phyloP scores from a whole-genome alignment of 2,888 invertebrate species.

The Melinaea marsaeus region DNA sequence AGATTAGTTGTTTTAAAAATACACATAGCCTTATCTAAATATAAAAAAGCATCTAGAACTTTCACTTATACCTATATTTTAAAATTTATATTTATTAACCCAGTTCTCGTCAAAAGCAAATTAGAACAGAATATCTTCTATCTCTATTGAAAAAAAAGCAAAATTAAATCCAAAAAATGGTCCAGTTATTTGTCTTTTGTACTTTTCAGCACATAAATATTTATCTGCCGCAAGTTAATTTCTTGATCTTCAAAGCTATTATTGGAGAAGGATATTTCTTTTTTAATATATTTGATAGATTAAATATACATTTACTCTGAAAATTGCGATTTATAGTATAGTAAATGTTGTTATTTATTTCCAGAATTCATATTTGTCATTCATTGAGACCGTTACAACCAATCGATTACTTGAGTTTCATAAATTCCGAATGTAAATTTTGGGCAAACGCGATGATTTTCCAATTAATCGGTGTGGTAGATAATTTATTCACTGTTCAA shows the following conservation, averaged over 20 bases:
- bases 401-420: slow-evolving; percentile 28
- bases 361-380: slow-evolving; percentile 9
- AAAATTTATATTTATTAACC: slow-evolving; percentile 20
- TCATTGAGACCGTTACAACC: slow-evolving; percentile 30
- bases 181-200: slow-evolving; percentile 17
- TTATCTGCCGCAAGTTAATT: slow-evolving; percentile 22
- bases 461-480: slow-evolving; percentile 53
- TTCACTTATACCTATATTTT: neutral
- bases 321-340: too few relatives aligned
- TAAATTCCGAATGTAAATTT: slow-evolving; percentile 49
- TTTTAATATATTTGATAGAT: too few relatives aligned
- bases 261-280: too few relatives aligned
- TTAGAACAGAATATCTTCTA: slow-evolving; percentile 33
- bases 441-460: slow-evolving; percentile 53
- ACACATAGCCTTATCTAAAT: neutral
- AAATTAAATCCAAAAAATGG: slow-evolving; percentile 48
- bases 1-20: neutral
- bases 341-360: too few relatives aligned
- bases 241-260: slow-evolving; percentile 8
- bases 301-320: too few relatives aligned
- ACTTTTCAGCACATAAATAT: slow-evolving; percentile 18
- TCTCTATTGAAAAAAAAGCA: slow-evolving; percentile 58
- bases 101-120: slow-evolving; percentile 22
- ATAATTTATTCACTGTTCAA: slow-evolving; percentile 55
- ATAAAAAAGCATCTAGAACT: neutral